Evolutionary conservation across 2,113 vertebrate genomes (phyloP), one percentile per base, ranked within the genome.

Genomic region (Nycticorax nycticorax): DNA sequence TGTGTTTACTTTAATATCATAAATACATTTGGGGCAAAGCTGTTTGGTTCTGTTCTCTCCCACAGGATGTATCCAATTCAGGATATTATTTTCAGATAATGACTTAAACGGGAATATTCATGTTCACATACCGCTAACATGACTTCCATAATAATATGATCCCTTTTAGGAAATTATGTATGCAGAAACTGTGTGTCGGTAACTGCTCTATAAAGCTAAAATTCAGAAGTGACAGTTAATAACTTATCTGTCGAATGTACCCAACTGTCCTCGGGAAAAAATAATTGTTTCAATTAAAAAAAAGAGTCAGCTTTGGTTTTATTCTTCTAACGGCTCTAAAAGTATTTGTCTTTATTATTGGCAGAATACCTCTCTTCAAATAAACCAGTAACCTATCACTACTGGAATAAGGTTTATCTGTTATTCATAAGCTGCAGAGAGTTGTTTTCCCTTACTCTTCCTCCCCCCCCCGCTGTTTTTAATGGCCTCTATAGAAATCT

Each of bases 361-460:
- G 78, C 93, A 96, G 85, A 78, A 60, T 89, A 62, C 92, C 80
- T 74, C 67, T 77, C 86, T 92, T 96, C 95, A 94, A 92, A 87
- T 86, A 63, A 92, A 92, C 81, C 56, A n/a, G 6, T 87, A 86
- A 74, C 78, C 86, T 96, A 74, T 88, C 86, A 86, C 92, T 94
- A 91, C 79, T 24, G 77, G 81, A 92, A 94, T 91, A 85, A 93
- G 92, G 68, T 96, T 95, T 96, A 94, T 96, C 85, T 92, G 91
- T 94, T 94, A 94, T 96, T 95, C 93, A 95, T 95, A 96, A 93
- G 63, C 85, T 96, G 80, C 80, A 94, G 85, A 85, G 89, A 90
- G 85, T 92, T 92, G 79, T 81, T 96, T 96, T 92, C 47, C 47
- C 56, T 52, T 37, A 32, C 35, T 66, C 43, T 60, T 62, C 28